phyloP scores from a whole-genome alignment of 2,797 vertebrate species.

The Phyllotis vaccarum region DNA sequence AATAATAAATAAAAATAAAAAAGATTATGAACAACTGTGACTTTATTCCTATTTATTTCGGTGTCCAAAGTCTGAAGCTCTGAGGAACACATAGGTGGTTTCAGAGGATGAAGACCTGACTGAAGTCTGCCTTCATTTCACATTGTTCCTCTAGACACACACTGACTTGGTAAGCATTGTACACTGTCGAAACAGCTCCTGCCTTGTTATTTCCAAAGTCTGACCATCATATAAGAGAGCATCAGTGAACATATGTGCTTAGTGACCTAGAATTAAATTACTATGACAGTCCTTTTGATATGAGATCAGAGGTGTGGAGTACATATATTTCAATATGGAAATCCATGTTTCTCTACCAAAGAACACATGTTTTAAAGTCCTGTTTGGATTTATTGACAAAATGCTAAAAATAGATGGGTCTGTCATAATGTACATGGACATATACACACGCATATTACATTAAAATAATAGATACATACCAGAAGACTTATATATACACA shows the following conservation, averaged over 20 bases:
- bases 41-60: not conserved
- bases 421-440: not conserved
- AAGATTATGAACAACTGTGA: not conserved
- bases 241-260: not conserved
- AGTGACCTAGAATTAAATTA: conserved; percentile 16
- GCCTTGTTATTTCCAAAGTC: not conserved
- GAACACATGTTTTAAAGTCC: conserved; percentile 5
- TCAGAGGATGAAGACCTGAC: not conserved
- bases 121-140: not conserved
- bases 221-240: not conserved
- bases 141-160: not conserved
- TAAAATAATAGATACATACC: not conserved
- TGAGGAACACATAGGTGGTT: not conserved
- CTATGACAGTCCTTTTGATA: not conserved
- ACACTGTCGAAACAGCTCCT: not conserved
- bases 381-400: conserved; percentile 6
- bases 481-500: not conserved
- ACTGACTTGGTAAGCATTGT: not conserved
- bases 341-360: not conserved
- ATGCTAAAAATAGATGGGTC: not conserved
- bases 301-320: not conserved
- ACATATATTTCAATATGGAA: not conserved
- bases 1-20: not conserved
- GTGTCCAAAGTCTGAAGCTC: not conserved
- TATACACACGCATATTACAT: too few species aligned